Base-by-base conservation (phyloP, 2,113 vertebrate genomes). In the Toxotes chatareus region DNA sequence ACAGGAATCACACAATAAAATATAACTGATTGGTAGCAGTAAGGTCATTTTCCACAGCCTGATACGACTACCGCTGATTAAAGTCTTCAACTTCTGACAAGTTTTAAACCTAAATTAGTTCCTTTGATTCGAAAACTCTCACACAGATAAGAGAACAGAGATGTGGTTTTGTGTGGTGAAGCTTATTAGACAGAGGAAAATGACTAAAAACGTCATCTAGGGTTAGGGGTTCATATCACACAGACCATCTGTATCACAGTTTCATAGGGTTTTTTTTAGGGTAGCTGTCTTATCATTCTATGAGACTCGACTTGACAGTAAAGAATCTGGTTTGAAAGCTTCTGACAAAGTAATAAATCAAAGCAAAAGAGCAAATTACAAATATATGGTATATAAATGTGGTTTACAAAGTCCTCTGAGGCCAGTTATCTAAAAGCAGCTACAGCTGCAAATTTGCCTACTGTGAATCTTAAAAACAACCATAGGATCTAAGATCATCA, bases 281-380 rank as follows among this genome's bases (percentile, higher is more conserved):
- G 5, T 5, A 19, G 11, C 23, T 3, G 8, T 8, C 32, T 66
- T 44, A 9, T 76, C 9, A 7, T 21, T 42, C 62, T 51, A 0
- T 13, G 34, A 63, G 17, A 57, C 9, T 36, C 9, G 13, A 46
- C 6, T 19, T 21, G 19, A n/a, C 65, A 74, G 47, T 49, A 14
- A 57, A 64, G 5, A 17, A 63, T 38, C 51, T 27, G 34, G 51
- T 21, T 14, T 55, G 17, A 72, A 1, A n/a, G 19, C 8, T 47
- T 59, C 59, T 73, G 36, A n/a, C 61, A 53, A n/a, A 47, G n/a
- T 17, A 31, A 19, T 32, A 13, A 47, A 84, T 75, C 4, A 65
- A 12, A 75, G 32, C 7, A 53, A 56, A 27, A 70, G 16, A 75
- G n/a, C 49, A 53, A 65, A 17, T 19, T 27, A 36, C 19, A 70